Conservation (phyloP, 2,113 vertebrate genomes). For the Xiphias gladius region DNA sequence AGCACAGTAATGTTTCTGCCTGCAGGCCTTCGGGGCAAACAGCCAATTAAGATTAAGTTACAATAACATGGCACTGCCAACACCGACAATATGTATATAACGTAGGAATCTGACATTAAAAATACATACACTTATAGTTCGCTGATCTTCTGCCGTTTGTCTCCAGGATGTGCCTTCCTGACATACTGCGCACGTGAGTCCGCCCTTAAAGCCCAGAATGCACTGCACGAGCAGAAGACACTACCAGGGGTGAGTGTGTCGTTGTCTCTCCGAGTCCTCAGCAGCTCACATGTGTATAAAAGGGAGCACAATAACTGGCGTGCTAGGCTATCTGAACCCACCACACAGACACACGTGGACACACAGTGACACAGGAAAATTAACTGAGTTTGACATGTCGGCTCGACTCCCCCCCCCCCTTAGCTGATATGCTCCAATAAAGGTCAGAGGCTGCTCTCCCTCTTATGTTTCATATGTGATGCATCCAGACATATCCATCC, state of each 20-base stretch:
- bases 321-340: conserved; percentile 10
- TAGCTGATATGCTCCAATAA: conserved; percentile 73
- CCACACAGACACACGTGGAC: conserved; percentile 38
- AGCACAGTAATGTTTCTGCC: conserved; percentile 37
- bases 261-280: conserved; percentile 22
- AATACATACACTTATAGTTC: conserved; percentile 53
- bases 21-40: conserved; percentile 24
- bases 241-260: conserved; percentile 85
- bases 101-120: conserved; percentile 31
- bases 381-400: conserved; percentile 73
- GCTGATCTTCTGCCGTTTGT: conserved; percentile 25
- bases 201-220: conserved; percentile 87
- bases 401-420: conserved; percentile 64
- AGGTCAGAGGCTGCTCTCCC: conserved; percentile 74
- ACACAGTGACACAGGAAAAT: conserved; percentile 46
- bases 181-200: conserved; percentile 86
- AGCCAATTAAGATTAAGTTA: conserved; percentile 23
- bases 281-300: conserved; percentile 14
- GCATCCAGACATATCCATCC: conserved; percentile 78
- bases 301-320: conserved; percentile 36
- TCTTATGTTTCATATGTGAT: conserved; percentile 79
- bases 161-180: conserved; percentile 84
- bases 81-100: conserved; percentile 7
- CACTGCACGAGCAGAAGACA: conserved; percentile 87
- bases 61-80: conserved; percentile 27